Evolutionary conservation across 1,140 invertebrate species (phyloP).

Genomic region (Platyscapa corneri): DNA sequence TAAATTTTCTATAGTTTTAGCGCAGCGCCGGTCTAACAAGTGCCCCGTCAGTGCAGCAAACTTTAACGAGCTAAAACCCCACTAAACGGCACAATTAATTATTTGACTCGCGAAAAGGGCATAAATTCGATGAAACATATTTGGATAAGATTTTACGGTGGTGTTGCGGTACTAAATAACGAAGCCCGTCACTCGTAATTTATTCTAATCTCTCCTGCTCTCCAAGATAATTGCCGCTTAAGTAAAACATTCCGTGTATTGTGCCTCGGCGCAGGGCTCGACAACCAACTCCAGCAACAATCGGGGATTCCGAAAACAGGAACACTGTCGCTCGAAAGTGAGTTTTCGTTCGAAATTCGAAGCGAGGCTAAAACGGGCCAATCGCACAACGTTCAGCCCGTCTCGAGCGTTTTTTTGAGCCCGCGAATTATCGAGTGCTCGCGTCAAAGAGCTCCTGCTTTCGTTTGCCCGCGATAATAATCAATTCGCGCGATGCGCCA

Average conservation of each 20-base stretch:
- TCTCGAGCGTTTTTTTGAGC: neutral
- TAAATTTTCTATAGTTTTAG: no score
- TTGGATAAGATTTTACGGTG: neutral
- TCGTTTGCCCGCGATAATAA: neutral
- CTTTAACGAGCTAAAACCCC: neutral
- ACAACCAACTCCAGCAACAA: neutral
- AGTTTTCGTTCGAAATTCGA: neutral
- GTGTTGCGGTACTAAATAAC: neutral
- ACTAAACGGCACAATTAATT: neutral
- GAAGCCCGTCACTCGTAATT: neutral
- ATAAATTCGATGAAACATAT: slow-evolving; percentile 1
- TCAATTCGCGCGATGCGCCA: neutral
- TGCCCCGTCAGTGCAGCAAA: neutral
- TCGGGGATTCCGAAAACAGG: neutral
- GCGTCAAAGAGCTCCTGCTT: neutral
- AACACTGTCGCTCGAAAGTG: neutral
- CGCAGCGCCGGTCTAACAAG: neutral
- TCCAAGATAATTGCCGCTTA: neutral
- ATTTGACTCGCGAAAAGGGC: neutral
- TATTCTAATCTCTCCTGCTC: neutral
- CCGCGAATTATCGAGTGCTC: no score
- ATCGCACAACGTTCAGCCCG: neutral
- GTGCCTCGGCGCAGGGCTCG: neutral
- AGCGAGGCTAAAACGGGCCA: no score
- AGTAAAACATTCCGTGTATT: slow-evolving; percentile 6